phyloP scores from a whole-genome alignment of 1,140 invertebrate species.

The Drosophila suzukii region DNA sequence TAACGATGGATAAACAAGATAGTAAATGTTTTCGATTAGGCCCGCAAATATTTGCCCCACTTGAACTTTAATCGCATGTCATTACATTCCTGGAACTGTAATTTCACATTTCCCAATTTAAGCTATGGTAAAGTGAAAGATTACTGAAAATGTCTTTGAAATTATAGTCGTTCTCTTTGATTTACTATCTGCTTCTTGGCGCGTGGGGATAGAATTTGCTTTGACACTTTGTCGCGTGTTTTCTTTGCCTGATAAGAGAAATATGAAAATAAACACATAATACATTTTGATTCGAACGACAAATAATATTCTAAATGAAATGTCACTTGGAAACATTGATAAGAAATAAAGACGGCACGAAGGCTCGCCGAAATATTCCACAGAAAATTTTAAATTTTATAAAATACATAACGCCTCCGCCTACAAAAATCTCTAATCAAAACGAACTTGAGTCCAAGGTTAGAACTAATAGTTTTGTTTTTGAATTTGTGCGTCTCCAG shows the following conservation, averaged over 20 bases:
- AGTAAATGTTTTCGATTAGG: conserved; percentile 22
- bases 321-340: conserved; percentile 26
- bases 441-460: conserved; percentile 13
- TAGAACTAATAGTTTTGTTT: conserved; percentile 21
- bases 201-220: background rate
- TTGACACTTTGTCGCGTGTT: conserved; percentile 17
- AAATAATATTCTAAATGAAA: conserved; percentile 5
- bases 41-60: conserved; percentile 2
- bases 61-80: conserved; percentile 15
- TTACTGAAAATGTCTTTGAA: conserved; percentile 6
- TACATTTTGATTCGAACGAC: conserved; percentile 1
- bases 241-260: conserved; percentile 10
- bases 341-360: conserved; percentile 28
- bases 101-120: conserved; percentile 5
- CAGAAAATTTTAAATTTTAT: background rate
- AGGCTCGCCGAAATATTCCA: conserved; percentile 3
- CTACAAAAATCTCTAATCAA: background rate
- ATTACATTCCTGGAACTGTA: conserved; percentile 11
- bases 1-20: conserved; percentile 36
- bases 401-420: conserved; percentile 6
- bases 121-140: conserved; percentile 31
- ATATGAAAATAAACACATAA: conserved; percentile 9
- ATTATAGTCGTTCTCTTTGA: conserved; percentile 6
- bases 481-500: conserved; percentile 7
- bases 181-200: conserved; percentile 10